Conservation (phyloP, 2,888 invertebrate genomes). For the Amblyjoppa fuscipennis region DNA sequence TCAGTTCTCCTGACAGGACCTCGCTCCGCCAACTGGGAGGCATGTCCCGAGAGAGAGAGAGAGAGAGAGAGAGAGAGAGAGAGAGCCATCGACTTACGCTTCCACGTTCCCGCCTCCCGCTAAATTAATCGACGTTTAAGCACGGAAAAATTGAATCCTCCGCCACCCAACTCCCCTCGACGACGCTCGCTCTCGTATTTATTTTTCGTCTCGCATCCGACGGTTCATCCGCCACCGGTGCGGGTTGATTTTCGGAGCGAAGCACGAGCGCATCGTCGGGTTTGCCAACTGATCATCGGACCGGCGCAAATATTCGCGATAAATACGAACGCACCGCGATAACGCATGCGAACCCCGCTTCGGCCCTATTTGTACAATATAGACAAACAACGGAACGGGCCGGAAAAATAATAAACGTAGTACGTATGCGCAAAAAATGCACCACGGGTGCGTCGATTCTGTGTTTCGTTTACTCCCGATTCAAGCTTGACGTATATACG, state of each 20-base stretch:
- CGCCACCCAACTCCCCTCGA: constrained; percentile 35
- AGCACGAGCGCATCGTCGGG: constrained; percentile 14
- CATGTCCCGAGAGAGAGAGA: constrained; percentile 7
- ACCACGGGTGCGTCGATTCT: constrained; percentile 54
- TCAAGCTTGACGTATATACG: constrained; percentile 68
- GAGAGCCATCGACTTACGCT: constrained; percentile 10
- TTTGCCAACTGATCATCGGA: neutral
- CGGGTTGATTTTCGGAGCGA: constrained; percentile 29
- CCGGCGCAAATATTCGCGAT: constrained; percentile 5
- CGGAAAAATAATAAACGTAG: constrained; percentile 53
- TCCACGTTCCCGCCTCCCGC: constrained; percentile 67
- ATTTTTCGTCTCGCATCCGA: constrained; percentile 31
- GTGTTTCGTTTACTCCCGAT: constrained; percentile 25
- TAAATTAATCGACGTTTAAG: constrained; percentile 83
- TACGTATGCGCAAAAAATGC: constrained; percentile 48
- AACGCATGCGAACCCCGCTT: neutral
- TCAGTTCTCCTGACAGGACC: constrained; percentile 82
- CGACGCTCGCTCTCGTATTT: constrained; percentile 40
- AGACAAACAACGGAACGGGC: constrained; percentile 5
- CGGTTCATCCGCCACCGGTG: constrained; percentile 12
- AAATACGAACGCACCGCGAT: neutral
- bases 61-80: neutral
- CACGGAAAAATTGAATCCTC: constrained; percentile 79
- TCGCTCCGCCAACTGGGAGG: constrained; percentile 65
- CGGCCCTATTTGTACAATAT: neutral